Conservation (phyloP, 2,888 invertebrate genomes). For the Pandemis corylana region DNA sequence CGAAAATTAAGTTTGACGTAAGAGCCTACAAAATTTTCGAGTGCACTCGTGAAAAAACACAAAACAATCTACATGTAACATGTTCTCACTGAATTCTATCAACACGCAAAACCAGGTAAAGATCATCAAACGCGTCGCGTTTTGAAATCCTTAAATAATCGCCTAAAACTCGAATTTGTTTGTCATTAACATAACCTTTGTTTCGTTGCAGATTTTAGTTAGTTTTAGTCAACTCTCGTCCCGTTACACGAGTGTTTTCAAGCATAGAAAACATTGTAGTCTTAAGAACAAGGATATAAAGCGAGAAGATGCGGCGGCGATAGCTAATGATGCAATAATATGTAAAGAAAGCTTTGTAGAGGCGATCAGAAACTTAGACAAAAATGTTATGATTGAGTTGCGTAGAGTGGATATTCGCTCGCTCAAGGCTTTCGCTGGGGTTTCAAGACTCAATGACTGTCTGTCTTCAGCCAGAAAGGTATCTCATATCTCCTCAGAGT, state of each 20-base stretch:
- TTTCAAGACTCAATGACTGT: conserved; percentile 49
- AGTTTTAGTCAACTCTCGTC: conserved; percentile 81
- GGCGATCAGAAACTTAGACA: conserved; percentile 74
- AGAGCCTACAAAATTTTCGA: conserved; percentile 84
- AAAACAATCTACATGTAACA: conserved; percentile 81
- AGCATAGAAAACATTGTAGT: conserved; percentile 71
- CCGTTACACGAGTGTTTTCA: conserved; percentile 76
- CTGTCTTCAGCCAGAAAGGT: conserved; percentile 63
- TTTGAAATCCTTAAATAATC: conserved; percentile 17
- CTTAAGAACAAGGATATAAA: conserved; percentile 70
- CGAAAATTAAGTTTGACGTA: conserved; percentile 76
- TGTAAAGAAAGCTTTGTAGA: conserved; percentile 76
- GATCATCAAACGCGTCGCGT: conserved; percentile 21
- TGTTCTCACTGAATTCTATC: conserved; percentile 84
- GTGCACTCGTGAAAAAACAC: conserved; percentile 77
- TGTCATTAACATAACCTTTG: conserved; percentile 73
- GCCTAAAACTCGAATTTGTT: conserved; percentile 53
- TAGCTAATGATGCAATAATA: conserved; percentile 64
- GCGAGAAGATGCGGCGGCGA: conserved; percentile 60
- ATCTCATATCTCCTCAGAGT: conserved; percentile 70
- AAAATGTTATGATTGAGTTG: conserved; percentile 74
- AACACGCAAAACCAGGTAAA: conserved; percentile 83
- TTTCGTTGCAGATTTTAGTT: conserved; percentile 81
- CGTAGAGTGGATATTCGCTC: conserved; percentile 64
- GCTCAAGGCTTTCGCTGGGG: conserved; percentile 56